Evolutionary conservation across 2,113 vertebrate species (phyloP).

Genomic region (Phyllostomus hastatus): DNA sequence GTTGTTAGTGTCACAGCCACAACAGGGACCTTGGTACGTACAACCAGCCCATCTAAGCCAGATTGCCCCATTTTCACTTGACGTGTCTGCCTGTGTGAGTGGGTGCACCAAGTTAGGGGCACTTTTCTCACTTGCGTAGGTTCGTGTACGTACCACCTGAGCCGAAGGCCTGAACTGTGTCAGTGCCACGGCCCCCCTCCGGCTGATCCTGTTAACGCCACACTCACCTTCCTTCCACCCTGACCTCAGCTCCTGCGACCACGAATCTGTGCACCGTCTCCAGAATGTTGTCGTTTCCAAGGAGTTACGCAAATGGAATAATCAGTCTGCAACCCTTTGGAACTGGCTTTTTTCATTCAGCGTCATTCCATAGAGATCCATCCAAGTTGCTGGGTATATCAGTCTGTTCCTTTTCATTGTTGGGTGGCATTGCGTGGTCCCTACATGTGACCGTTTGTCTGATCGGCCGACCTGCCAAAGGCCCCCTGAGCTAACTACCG

Average conservation of each 20-base stretch:
- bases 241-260: background rate
- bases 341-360: background rate
- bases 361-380: background rate
- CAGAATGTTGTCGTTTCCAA: background rate
- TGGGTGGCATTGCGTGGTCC: background rate
- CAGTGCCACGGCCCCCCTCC: background rate
- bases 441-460: no score
- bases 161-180: background rate
- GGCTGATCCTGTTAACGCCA: background rate
- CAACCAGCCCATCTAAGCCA: background rate
- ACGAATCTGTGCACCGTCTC: background rate
- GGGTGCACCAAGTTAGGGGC: background rate
- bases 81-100: background rate
- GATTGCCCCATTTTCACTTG: background rate
- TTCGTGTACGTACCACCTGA: accelerated
- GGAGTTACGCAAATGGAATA: background rate
- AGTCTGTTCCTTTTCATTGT: background rate
- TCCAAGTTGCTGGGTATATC: background rate
- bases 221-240: no score
- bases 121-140: background rate
- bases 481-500: background rate
- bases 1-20: background rate
- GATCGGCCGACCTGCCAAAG: background rate
- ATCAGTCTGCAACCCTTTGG: no score
- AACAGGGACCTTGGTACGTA: background rate